Conservation (phyloP, 2,888 invertebrate genomes). For the Aphidoletes aphidimyza region DNA sequence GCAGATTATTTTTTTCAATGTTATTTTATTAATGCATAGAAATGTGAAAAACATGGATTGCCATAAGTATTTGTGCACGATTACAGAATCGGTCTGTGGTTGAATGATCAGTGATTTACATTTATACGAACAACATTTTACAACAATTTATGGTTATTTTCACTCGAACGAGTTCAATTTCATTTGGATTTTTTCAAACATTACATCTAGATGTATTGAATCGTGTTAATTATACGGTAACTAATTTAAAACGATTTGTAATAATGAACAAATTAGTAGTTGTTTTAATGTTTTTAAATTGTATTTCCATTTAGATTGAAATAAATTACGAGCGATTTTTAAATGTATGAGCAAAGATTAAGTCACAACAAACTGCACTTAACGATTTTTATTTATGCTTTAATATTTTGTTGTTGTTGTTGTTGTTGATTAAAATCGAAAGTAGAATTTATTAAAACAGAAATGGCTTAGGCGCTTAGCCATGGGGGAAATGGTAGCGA, state of each 20-base stretch:
- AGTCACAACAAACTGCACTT: not conserved
- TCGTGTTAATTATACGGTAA: not conserved
- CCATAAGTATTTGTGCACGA: not conserved
- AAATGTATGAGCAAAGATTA: not conserved
- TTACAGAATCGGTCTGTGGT: not conserved
- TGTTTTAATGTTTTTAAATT: not conserved
- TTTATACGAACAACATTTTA: slow-evolving; percentile 15
- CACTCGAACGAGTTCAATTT: not conserved
- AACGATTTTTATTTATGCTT: too few species aligned
- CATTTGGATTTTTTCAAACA: not conserved
- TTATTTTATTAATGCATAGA: not conserved
- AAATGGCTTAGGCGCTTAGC: too few species aligned
- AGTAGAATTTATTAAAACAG: not conserved
- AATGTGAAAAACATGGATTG: not conserved
- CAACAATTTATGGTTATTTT: slow-evolving; percentile 6
- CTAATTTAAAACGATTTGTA: not conserved
- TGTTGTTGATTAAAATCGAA: not conserved
- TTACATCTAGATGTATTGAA: not conserved
- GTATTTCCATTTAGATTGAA: not conserved
- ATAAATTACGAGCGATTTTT: not conserved
- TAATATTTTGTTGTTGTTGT: too few species aligned
- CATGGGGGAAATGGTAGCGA: too few species aligned
- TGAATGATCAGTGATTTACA: slow-evolving; percentile 11
- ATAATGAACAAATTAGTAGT: not conserved
- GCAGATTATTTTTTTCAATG: not conserved